These are phyloP conservation scores for Sminthopsis crassicaudata DNA, from an alignment of 2,113 vertebrate genomes.

Conservation along the genomic window DNA sequence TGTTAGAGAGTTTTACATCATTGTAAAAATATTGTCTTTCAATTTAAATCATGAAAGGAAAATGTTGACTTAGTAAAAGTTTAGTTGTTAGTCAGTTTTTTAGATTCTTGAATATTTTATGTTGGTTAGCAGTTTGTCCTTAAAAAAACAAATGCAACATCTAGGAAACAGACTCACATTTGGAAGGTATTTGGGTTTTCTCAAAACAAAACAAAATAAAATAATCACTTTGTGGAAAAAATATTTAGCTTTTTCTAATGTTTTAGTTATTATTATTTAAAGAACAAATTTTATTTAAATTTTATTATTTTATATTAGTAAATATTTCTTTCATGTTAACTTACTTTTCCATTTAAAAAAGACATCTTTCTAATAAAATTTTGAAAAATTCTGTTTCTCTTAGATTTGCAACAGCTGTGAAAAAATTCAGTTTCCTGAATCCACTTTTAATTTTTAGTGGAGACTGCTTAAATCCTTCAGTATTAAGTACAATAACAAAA, in stretches of 20 bases:
- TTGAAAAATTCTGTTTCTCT: slow-evolving; percentile 8
- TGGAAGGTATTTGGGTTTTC: neutral
- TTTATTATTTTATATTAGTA: neutral
- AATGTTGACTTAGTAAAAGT: neutral
- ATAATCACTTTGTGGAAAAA: neutral
- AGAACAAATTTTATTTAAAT: neutral
- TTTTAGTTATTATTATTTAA: neutral
- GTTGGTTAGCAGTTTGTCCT: neutral
- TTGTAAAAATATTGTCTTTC: neutral
- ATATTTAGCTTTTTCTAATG: neutral
- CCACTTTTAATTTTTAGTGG: slow-evolving; percentile 73
- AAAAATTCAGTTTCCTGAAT: slow-evolving; percentile 67
- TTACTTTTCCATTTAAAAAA: neutral
- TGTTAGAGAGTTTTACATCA: neutral
- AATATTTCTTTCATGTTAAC: neutral
- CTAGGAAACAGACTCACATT: neutral
- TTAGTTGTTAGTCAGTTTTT: neutral
- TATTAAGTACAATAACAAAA: slow-evolving; percentile 73
- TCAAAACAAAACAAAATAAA: neutral
- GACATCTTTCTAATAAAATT: neutral
- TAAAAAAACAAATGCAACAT: neutral
- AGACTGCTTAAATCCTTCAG: slow-evolving; percentile 72
- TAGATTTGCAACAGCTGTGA: slow-evolving; percentile 69
- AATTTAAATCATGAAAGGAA: neutral
- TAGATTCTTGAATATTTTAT: neutral